Percentiles rank a stretch among this genome's conserved stretches.
Evolutionary conservation across 2,888 invertebrate genomes (phyloP).

Genomic region (Epicampocera succincta): DNA sequence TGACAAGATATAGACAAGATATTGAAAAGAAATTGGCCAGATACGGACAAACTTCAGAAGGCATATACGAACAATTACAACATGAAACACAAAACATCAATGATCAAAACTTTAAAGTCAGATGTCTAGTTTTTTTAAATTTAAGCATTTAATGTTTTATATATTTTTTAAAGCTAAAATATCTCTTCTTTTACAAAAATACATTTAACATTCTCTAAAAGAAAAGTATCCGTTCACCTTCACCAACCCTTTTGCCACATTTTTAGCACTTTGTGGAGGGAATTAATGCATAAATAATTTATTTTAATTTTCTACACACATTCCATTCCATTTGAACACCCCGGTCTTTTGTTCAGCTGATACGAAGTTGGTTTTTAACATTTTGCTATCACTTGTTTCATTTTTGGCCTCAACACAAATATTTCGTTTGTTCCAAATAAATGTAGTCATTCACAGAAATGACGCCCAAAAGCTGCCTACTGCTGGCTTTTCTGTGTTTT

Average conservation of each 20-base stretch:
- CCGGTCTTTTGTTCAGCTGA: conserved; percentile 24
- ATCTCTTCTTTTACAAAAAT: no score
- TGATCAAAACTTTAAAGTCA: no score
- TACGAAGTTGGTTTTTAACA: background rate
- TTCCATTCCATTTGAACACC: conserved; percentile 51
- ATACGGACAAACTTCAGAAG: no score
- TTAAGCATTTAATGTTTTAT: no score
- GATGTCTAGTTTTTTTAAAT: no score
- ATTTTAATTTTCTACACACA: conserved; percentile 28
- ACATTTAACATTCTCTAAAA: background rate
- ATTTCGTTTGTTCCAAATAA: conserved; percentile 18
- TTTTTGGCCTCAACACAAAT: conserved; percentile 62
- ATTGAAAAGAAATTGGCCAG: no score
- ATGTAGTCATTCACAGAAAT: conserved; percentile 38
- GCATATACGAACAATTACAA: no score
- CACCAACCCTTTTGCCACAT: conserved; percentile 28
- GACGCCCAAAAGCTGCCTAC: conserved; percentile 25
- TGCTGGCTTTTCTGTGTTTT: conserved; percentile 2
- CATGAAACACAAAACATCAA: no score
- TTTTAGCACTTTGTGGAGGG: conserved; percentile 37
- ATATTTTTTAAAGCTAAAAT: no score
- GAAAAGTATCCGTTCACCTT: background rate
- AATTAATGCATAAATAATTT: conserved; percentile 60
- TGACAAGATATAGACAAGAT: no score
- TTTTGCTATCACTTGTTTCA: conserved; percentile 34